Conservation (phyloP, 2,113 vertebrate species). For the Coptodon bakossiorum region DNA sequence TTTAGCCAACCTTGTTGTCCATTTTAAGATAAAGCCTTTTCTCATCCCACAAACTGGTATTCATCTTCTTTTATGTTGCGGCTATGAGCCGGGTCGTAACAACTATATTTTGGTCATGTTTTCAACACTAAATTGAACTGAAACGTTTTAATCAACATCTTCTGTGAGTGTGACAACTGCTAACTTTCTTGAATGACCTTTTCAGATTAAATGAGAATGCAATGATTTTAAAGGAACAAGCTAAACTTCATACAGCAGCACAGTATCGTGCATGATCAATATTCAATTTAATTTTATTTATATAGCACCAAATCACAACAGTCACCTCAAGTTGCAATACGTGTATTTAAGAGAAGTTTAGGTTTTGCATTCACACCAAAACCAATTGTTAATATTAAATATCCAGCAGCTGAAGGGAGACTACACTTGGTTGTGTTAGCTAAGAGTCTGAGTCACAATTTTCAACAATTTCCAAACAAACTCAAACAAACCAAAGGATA, state of each 20-base stretch:
- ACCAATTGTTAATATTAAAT: neutral
- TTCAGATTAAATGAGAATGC: neutral
- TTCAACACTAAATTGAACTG: neutral
- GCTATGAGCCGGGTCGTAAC: too few species aligned
- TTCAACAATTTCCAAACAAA: neutral
- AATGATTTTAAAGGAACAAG: neutral
- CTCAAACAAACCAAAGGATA: neutral
- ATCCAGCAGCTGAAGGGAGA: neutral
- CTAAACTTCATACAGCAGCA: neutral
- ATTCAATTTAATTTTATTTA: neutral
- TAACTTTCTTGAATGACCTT: neutral
- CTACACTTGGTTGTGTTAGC: neutral
- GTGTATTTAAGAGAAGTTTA: neutral
- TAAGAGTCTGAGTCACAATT: neutral
- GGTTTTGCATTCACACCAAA: neutral
- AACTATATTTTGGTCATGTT: neutral
- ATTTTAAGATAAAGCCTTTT: too few species aligned
- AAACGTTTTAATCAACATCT: neutral
- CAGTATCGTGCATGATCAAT: neutral
- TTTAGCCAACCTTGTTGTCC: too few species aligned
- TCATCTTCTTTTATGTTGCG: too few species aligned
- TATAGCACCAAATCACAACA: neutral
- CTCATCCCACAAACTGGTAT: too few species aligned
- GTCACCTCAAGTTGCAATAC: neutral
- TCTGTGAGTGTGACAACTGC: neutral